These are phyloP conservation scores for Chymomyza procnemis DNA, from an alignment of 2,888 invertebrate genomes.

Conservation along the genomic window DNA sequence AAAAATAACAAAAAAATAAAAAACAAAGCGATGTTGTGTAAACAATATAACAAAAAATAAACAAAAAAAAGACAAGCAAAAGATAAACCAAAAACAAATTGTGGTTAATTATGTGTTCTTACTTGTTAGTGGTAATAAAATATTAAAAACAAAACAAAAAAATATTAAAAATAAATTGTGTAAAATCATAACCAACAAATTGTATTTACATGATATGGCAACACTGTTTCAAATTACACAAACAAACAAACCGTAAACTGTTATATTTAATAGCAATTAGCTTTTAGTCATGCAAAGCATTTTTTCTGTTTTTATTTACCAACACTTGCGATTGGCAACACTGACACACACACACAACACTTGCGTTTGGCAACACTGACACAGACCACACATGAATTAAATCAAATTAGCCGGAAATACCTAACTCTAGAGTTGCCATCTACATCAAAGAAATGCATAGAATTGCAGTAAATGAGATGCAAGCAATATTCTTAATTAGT, in stretches of 20 bases:
- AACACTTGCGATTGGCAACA: neutral
- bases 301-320: constrained; percentile 20
- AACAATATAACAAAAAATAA: constrained; percentile 21
- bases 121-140: constrained; percentile 68
- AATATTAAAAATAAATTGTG: constrained; percentile 20
- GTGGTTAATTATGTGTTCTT: constrained; percentile 75
- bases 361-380: neutral
- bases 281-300: constrained; percentile 68
- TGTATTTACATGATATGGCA: constrained; percentile 16
- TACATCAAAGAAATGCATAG: neutral
- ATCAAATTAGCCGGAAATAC: neutral
- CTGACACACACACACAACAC: neutral
- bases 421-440: neutral
- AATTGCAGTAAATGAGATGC: no score
- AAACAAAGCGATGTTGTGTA: constrained; percentile 25
- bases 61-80: constrained; percentile 29
- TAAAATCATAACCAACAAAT: constrained; percentile 24
- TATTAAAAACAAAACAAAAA: constrained; percentile 36
- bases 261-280: constrained; percentile 47
- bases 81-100: constrained; percentile 52
- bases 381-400: neutral
- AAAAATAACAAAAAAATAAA: constrained; percentile 2
- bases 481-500: no score
- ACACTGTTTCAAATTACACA: constrained; percentile 49
- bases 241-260: constrained; percentile 26